Conservation (phyloP, 1,140 invertebrate genomes). For the Drosophila nannoptera region DNA sequence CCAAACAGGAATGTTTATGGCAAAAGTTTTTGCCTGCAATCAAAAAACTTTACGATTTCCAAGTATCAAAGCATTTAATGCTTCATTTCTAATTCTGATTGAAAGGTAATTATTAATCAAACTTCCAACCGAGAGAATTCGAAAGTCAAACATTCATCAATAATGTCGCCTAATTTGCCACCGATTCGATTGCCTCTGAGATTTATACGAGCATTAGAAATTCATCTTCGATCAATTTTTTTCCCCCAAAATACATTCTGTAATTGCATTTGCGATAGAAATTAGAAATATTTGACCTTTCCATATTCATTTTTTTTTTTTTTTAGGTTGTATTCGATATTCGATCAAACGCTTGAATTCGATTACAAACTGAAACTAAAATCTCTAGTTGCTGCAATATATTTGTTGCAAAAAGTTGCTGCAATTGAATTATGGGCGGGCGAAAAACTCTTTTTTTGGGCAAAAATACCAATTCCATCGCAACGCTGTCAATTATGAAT, state of each 20-base stretch:
- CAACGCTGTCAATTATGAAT: conserved; percentile 37
- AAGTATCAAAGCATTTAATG: conserved; percentile 10
- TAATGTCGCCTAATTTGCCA: not conserved
- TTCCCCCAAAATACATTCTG: no score
- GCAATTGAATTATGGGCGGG: conserved; percentile 34
- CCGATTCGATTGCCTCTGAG: not conserved
- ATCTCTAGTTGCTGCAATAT: conserved; percentile 15
- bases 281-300: not conserved
- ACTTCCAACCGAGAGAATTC: not conserved
- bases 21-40: conserved; percentile 43
- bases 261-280: not conserved
- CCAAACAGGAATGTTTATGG: conserved; percentile 64
- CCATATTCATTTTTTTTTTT: no score
- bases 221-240: no score
- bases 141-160: not conserved
- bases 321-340: not conserved
- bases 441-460: conserved; percentile 12
- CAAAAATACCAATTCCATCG: no score
- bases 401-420: conserved; percentile 14
- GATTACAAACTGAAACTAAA: conserved; percentile 32
- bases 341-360: conserved; percentile 18
- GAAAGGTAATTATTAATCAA: not conserved
- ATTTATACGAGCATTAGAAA: no score
- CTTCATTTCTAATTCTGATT: not conserved
- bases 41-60: conserved; percentile 29